phyloP scores from a whole-genome alignment of 2,113 vertebrate species.

The Cyanistes caeruleus region DNA sequence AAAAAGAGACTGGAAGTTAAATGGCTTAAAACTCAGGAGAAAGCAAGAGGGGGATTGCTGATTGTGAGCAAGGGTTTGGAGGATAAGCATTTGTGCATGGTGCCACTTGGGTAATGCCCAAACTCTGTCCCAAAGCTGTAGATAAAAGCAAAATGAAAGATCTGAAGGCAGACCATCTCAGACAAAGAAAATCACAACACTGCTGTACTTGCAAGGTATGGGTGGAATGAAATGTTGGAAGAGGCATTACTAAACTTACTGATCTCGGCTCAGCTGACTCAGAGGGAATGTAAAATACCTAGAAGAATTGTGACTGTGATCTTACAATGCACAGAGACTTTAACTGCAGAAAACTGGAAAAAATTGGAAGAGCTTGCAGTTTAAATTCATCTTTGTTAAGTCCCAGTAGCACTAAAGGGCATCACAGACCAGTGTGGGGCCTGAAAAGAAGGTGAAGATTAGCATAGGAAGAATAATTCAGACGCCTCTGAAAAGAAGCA shows the following conservation, averaged over 20 bases:
- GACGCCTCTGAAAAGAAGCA: slow-evolving; percentile 50
- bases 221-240: slow-evolving; percentile 12
- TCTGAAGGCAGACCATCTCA: not conserved
- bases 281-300: not conserved
- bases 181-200: not conserved
- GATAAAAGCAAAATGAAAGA: not conserved
- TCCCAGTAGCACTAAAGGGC: slow-evolving; percentile 9
- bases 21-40: not conserved
- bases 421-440: not conserved
- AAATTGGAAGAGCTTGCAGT: not conserved
- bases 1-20: not conserved
- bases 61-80: not conserved
- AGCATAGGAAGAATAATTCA: slow-evolving; percentile 17
- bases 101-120: not conserved
- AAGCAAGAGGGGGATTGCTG: not conserved
- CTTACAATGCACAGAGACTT: not conserved
- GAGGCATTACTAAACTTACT: not conserved
- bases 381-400: slow-evolving; percentile 1
- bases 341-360: slow-evolving; percentile 2
- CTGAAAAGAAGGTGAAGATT: slow-evolving; percentile 38
- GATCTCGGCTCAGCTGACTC: slow-evolving; percentile 40
- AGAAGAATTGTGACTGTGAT: slow-evolving; percentile 6
- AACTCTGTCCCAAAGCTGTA: not conserved
- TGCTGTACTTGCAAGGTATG: not conserved
- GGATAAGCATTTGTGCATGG: not conserved